These are phyloP conservation scores for Carabus problematicus DNA, from an alignment of 2,888 invertebrate genomes.

Conservation along the genomic window DNA sequence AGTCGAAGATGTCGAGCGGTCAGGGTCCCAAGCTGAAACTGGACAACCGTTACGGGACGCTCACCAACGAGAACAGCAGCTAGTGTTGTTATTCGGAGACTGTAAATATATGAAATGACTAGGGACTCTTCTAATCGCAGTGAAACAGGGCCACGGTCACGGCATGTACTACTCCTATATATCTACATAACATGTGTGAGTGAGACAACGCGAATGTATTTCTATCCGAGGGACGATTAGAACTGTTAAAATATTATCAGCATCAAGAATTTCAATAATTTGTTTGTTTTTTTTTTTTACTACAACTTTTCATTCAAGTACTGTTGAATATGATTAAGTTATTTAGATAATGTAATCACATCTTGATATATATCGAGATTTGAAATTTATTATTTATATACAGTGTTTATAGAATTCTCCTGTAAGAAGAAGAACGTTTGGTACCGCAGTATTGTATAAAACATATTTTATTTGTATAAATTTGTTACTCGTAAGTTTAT, in stretches of 20 bases:
- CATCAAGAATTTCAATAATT: conserved; percentile 18
- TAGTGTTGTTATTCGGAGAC: conserved; percentile 53
- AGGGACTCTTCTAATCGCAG: conserved; percentile 44
- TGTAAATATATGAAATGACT: conserved; percentile 44
- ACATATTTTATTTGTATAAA: conserved; percentile 41
- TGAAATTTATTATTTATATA: conserved; percentile 16
- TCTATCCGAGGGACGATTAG: conserved; percentile 40
- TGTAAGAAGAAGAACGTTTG: conserved; percentile 21
- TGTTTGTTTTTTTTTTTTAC: conserved; percentile 28
- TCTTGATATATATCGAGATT: conserved; percentile 3
- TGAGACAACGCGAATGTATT: conserved; percentile 37
- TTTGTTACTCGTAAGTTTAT: conserved; percentile 38
- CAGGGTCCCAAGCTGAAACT: conserved; percentile 65
- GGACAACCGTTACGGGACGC: conserved; percentile 70
- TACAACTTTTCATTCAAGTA: conserved; percentile 29
- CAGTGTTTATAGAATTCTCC: conserved; percentile 10
- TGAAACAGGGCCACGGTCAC: conserved; percentile 25
- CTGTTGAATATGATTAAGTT: conserved; percentile 24
- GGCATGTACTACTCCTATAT: conserved; percentile 1
- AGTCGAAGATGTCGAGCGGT: conserved; percentile 58
- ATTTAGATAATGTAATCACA: conserved; percentile 25
- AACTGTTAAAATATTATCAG: conserved; percentile 41
- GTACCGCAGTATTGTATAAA: conserved; percentile 33
- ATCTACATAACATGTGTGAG: conserved; percentile 32
- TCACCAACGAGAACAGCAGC: conserved; percentile 62